Evolutionary conservation across 2,888 invertebrate species (phyloP).

Genomic region (Monoplex corrugatus): DNA sequence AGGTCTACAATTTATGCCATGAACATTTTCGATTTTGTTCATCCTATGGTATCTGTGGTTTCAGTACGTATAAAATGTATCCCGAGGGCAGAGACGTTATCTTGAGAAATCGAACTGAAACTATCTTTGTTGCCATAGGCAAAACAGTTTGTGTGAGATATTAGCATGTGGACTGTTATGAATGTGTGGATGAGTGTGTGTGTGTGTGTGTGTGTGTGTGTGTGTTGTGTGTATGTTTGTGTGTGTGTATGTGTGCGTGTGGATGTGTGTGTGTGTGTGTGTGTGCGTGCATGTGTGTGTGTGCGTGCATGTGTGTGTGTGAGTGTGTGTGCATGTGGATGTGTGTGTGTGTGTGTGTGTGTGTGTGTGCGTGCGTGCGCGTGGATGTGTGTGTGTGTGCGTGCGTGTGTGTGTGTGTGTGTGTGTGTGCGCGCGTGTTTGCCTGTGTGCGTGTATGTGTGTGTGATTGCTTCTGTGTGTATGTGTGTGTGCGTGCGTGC

Average conservation of each 20-base stretch:
- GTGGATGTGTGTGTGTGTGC: background rate
- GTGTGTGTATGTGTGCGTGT: too few relatives aligned
- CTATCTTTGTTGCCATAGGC: too few relatives aligned
- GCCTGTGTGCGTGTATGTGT: background rate
- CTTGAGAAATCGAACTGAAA: too few relatives aligned
- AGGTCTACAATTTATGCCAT: too few relatives aligned
- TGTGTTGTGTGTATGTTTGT: background rate
- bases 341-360: conserved; percentile 28
- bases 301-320: conserved; percentile 1
- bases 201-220: conserved; percentile 17
- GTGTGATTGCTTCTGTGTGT: conserved; percentile 16
- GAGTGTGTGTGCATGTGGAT: conserved; percentile 28
- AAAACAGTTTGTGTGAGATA: too few relatives aligned
- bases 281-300: background rate
- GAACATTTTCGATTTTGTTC: too few relatives aligned
- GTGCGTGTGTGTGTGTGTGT: conserved; percentile 28
- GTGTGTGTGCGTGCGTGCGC: conserved; percentile 14
- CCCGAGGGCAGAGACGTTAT: too few relatives aligned
- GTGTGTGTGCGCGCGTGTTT: conserved; percentile 10
- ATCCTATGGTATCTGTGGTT: too few relatives aligned
- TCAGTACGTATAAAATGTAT: too few relatives aligned
- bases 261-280: too few relatives aligned
- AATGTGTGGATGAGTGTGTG: background rate
- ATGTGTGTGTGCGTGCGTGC: background rate
- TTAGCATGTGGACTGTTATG: too few relatives aligned